Evolutionary conservation across 2,888 invertebrate genomes (phyloP), one percentile per base, ranked within the genome.

Genomic region (Philereme transversata): DNA sequence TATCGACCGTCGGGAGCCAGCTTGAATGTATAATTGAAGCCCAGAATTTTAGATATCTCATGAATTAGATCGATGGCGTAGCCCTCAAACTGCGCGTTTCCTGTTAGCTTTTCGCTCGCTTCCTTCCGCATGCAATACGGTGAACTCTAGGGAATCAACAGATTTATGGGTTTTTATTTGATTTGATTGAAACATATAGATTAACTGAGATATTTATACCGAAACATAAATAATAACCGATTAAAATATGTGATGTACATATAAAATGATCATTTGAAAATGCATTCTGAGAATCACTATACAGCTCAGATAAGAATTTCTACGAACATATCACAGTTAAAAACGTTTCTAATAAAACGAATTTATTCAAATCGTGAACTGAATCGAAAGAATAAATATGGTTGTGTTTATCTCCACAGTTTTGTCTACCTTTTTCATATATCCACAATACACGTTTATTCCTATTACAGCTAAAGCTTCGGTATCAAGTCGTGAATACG

Each of bases 41-140:
- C 97, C 73, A 97, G 93, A 68, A 96, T 94, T 79, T 95, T 95
- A 53, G 99, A 96, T 87, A 99, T 97, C 91, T 98, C 98, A 80
- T 97, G 95, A 79, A 99, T 96, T 65, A 99, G 93, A 93, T 99
- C 99, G 67, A 99, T 96, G 69, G 97, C 97, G 91, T 98, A 99
- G 41, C 98, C 98, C 85, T 98, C 98, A 86, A 96, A 98, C 77
- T 97, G 97, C 74, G 97, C 97, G 87, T 98, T 98, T 44, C 98
- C 98, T 5, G 94, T 94, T 53, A 98, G 92, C 66, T 96, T 96
- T 74, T 96, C 96, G 74, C 96, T 96, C 5, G 97, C 96, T 79
- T 97, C 96, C 86, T 97, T 98, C 69, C 97, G 93, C 98, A 99
- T 99, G 76, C 98, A 97, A 86, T 99, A 99, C 2, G 99, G 99